Evolutionary conservation across 2,113 vertebrate genomes (phyloP), one percentile per base, ranked within the genome.

Genomic region (Pseudopipra pipra): DNA sequence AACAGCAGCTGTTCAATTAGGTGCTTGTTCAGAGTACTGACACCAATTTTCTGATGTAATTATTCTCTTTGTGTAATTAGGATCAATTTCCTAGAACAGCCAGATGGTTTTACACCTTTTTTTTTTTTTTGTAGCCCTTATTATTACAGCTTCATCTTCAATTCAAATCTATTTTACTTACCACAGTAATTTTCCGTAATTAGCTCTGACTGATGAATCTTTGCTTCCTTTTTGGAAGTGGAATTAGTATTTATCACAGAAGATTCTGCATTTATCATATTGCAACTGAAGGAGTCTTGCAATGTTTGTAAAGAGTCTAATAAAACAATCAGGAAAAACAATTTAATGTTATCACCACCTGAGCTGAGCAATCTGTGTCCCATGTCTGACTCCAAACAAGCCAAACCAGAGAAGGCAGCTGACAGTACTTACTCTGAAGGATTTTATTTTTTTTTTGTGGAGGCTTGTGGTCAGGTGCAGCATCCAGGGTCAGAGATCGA

Each of bases 401-500:
- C 22, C 24, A 49, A 56, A 30, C 31, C 21, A 54, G 95, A 90
- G 85, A 92, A 86, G 86, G 95, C 84, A 97, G 44, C 71, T 89
- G 93, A 49, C 61, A 87, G 13, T 4, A 98, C 78, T 98, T 94
- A 97, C 98, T 96, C 76, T 96, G 98, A 14, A 87, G 90, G 39
- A 87, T 68, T 78, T 97, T 98, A 51, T 51, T 44, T 61, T 13
- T 87, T 88, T 98, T 97, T 49, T 98, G 98, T 19, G 97, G 97
- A 13, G 99, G 99, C 33, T 97, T 94, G 96, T 99, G 99, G 98
- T 99, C 99, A 15, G 99, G 99, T 43, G 98, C 99, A 58, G 99
- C 99, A 96, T 99, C 99, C 91, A 99, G 88, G 7, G 99, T 99
- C 13, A 99, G 98, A 18, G 99, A 99, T 54, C 99, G 98, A 92